phyloP scores from a whole-genome alignment of 1,140 invertebrate genomes.

The Carposina sasakii region DNA sequence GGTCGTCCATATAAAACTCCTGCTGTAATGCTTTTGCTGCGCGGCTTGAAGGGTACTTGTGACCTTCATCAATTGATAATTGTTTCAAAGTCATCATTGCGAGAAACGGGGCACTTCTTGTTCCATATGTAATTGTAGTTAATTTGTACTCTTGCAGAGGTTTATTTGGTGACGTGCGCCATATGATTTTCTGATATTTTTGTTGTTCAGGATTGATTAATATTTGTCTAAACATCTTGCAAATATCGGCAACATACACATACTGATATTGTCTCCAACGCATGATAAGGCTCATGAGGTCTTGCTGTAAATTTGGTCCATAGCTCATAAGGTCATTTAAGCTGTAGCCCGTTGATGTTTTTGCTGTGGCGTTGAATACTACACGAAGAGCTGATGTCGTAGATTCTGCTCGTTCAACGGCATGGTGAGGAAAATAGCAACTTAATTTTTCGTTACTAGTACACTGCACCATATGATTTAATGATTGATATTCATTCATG shows the following conservation, averaged over 20 bases:
- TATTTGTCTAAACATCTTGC: constrained; percentile 7
- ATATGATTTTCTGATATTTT: constrained; percentile 1
- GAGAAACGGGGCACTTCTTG: neutral
- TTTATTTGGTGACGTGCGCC: neutral
- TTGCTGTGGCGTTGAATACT: neutral
- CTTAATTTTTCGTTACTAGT: neutral
- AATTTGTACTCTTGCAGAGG: neutral
- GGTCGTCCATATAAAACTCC: constrained; percentile 6
- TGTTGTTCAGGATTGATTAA: neutral
- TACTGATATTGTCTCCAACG: constrained; percentile 3
- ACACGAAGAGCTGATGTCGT: neutral
- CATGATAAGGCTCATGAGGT: neutral
- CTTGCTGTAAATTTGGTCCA: constrained; percentile 7
- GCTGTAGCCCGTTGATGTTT: neutral
- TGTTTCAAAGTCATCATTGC: constrained; percentile 6
- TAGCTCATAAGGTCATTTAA: constrained; percentile 4
- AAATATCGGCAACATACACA: neutral
- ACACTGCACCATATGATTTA: neutral
- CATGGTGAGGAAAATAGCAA: neutral
- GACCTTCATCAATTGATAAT: neutral
- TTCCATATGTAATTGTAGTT: neutral
- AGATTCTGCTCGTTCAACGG: neutral
- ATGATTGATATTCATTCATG: neutral
- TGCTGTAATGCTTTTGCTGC: constrained; percentile 2
- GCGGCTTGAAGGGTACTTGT: neutral